Evolutionary conservation across 2,888 invertebrate genomes (phyloP).

Genomic region (Oscheius sp.): DNA sequence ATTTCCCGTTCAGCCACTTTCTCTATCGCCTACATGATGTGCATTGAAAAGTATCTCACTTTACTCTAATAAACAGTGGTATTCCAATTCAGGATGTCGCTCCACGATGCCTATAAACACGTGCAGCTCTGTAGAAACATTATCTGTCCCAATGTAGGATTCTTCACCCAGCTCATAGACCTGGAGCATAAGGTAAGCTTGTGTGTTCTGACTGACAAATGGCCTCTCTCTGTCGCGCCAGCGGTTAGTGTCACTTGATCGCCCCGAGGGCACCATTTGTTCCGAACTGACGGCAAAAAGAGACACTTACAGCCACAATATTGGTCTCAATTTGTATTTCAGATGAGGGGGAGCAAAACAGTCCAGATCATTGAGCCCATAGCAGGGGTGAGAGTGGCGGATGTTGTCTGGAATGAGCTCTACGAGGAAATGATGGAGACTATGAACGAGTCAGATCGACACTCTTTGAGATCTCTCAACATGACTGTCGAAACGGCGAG

Average conservation of each 20-base stretch:
- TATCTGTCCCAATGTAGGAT: conserved; percentile 67
- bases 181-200: conserved; percentile 56
- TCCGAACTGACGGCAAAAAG: conserved; percentile 21
- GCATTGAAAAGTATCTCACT: conserved; percentile 50
- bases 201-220: conserved; percentile 23
- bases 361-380: conserved; percentile 63
- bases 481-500: conserved; percentile 34
- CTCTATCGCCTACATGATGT: conserved; percentile 65
- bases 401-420: conserved; percentile 68
- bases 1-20: conserved; percentile 66
- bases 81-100: conserved; percentile 50
- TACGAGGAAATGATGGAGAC: conserved; percentile 62
- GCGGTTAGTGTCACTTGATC: conserved; percentile 14
- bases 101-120: conserved; percentile 63
- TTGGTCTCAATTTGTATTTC: conserved; percentile 22
- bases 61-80: not conserved
- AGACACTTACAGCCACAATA: conserved; percentile 36
- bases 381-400: conserved; percentile 62
- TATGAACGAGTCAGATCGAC: conserved; percentile 57
- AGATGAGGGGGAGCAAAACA: conserved; percentile 47
- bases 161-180: conserved; percentile 67
- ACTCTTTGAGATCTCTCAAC: conserved; percentile 46
- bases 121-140: conserved; percentile 62
- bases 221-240: conserved; percentile 16
- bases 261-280: conserved; percentile 49